Conservation (phyloP, 2,113 vertebrate species). For the Malaclemys terrapin region DNA sequence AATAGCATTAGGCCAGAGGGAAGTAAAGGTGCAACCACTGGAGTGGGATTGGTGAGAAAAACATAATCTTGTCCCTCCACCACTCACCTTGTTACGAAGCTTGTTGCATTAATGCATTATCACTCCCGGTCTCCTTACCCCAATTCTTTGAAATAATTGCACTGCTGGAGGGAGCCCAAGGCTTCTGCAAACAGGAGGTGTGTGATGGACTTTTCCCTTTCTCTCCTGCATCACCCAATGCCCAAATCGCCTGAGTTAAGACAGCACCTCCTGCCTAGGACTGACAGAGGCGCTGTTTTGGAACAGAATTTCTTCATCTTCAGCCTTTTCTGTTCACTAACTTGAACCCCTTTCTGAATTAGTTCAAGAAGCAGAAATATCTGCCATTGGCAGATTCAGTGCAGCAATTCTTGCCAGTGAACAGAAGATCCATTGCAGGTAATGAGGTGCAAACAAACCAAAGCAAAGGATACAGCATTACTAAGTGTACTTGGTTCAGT, state of each 20-base stretch:
- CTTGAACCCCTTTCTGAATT: not conserved
- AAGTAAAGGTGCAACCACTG: not conserved
- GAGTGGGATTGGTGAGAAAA: fast-evolving
- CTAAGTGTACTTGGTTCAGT: not conserved
- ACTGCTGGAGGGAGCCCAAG: not conserved
- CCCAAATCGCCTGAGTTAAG: fast-evolving
- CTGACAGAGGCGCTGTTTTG: not conserved
- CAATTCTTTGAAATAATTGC: no score
- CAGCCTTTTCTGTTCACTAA: not conserved
- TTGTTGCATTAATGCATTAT: fast-evolving
- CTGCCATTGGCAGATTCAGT: fast-evolving
- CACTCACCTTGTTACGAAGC: not conserved
- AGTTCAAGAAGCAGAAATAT: not conserved
- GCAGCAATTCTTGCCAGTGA: fast-evolving
- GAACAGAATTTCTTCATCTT: not conserved
- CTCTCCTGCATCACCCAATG: not conserved
- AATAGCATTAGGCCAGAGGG: not conserved
- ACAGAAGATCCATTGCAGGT: not conserved
- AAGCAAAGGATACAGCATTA: not conserved
- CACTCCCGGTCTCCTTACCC: no score
- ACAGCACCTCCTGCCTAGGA: not conserved
- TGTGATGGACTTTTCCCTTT: not conserved
- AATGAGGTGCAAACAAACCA: not conserved
- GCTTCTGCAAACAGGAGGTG: not conserved
- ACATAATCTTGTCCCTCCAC: not conserved